Percentiles rank a stretch among this genome's conserved stretches.
These are phyloP conservation scores for Anagrus nilaparvatae DNA, from an alignment of 1,140 invertebrate species.

Conservation along the genomic window DNA sequence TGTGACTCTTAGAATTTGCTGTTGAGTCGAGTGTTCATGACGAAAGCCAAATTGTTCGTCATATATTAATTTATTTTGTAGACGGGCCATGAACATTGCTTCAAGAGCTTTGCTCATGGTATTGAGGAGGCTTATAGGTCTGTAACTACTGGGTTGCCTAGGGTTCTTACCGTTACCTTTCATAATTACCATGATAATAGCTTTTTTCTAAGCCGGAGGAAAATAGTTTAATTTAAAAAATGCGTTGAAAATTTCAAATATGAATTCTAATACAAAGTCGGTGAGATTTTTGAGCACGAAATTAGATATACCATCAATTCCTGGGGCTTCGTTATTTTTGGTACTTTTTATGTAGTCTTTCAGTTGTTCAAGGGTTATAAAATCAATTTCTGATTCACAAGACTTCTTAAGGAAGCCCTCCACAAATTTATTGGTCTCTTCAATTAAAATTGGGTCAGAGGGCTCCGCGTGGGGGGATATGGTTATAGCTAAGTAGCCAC, in stretches of 20 bases:
- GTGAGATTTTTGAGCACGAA: slow-evolving; percentile 2
- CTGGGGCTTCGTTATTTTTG: slow-evolving; percentile 5
- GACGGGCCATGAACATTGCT: not conserved
- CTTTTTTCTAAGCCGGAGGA: slow-evolving; percentile 7
- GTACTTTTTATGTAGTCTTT: not conserved
- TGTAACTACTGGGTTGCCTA: not conserved
- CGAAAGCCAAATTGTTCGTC: slow-evolving; percentile 5
- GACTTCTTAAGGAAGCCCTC: not conserved
- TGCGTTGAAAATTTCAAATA: slow-evolving; percentile 3
- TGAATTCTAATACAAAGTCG: not conserved
- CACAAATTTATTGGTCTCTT: not conserved
- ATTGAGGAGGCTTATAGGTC: slow-evolving; percentile 5
- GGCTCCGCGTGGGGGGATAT: too few relatives aligned
- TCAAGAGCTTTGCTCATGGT: slow-evolving; percentile 10
- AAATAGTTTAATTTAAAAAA: not conserved
- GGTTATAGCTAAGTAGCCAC: slow-evolving; percentile 1
- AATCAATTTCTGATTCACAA: not conserved
- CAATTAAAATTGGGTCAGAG: not conserved
- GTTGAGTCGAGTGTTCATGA: not conserved
- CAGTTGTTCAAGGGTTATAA: not conserved
- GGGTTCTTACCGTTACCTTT: slow-evolving; percentile 6
- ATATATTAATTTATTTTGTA: not conserved
- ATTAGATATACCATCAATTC: slow-evolving; percentile 1
- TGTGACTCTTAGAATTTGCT: slow-evolving; percentile 5
- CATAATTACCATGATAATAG: slow-evolving; percentile 1